Percentiles rank a stretch among this genome's conserved stretches.
Evolutionary conservation across 2,113 vertebrate species (phyloP).

Genomic region (Microtus montanus): DNA sequence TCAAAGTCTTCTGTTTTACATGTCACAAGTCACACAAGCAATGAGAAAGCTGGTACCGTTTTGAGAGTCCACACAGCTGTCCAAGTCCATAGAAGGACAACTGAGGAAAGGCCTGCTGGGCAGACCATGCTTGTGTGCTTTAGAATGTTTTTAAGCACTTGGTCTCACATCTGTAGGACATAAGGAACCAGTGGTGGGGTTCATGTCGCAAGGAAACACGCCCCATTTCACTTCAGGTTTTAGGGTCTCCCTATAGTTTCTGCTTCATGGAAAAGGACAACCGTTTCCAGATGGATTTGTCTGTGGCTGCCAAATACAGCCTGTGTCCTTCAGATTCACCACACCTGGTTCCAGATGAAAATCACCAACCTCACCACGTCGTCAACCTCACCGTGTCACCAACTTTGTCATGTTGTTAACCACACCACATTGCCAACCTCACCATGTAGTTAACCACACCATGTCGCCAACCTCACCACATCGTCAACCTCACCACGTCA

Average conservation of each 20-base stretch:
- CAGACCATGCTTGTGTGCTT: not conserved
- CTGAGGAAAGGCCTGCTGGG: not conserved
- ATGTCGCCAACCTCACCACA: no score
- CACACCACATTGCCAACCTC: not conserved
- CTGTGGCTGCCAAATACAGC: not conserved
- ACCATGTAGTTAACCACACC: not conserved
- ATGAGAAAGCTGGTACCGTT: not conserved
- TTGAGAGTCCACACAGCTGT: not conserved
- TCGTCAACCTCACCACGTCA: fast-evolving
- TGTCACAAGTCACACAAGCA: not conserved
- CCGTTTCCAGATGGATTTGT: constrained; percentile 51
- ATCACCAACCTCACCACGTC: not conserved
- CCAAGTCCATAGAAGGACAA: not conserved
- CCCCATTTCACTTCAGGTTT: constrained; percentile 13
- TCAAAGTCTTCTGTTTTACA: not conserved
- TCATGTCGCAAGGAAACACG: constrained; percentile 12
- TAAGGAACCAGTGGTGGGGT: not conserved
- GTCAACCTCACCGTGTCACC: not conserved
- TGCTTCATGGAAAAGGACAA: constrained; percentile 20
- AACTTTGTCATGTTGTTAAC: no score
- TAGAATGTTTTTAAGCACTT: constrained; percentile 1
- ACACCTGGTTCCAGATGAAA: constrained; percentile 23
- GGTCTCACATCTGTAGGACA: constrained; percentile 32
- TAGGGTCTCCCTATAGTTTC: not conserved
- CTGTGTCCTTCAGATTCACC: not conserved